Conservation (phyloP, 2,113 vertebrate species). For the Oenanthe melanoleuca region DNA sequence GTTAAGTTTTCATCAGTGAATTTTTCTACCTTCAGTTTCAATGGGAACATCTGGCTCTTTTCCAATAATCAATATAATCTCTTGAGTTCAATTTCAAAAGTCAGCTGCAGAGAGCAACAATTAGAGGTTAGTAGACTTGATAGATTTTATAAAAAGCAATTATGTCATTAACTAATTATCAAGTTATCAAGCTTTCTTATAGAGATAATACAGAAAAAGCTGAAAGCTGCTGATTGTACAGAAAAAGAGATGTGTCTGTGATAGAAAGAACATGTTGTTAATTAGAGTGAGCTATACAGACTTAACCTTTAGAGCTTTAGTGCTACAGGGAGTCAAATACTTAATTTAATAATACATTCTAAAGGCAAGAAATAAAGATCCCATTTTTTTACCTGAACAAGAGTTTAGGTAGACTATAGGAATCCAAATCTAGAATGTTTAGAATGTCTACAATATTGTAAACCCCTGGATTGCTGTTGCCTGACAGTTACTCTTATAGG, state of each 20-base stretch:
- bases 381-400: neutral
- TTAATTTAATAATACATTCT: neutral
- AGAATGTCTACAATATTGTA: neutral
- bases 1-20: neutral
- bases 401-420: neutral
- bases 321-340: neutral
- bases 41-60: neutral
- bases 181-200: slow-evolving; percentile 54
- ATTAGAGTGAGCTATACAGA: slow-evolving; percentile 25
- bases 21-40: neutral
- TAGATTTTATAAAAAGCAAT: slow-evolving; percentile 65
- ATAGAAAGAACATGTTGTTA: slow-evolving; percentile 24
- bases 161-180: slow-evolving; percentile 73
- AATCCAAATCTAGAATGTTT: neutral
- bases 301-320: slow-evolving; percentile 20
- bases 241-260: neutral
- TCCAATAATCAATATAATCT: slow-evolving; percentile 50
- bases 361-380: neutral
- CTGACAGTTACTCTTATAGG: neutral
- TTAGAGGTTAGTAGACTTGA: slow-evolving; percentile 54
- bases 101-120: slow-evolving; percentile 50
- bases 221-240: slow-evolving; percentile 29
- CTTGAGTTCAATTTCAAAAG: slow-evolving; percentile 43
- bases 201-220: slow-evolving; percentile 30
- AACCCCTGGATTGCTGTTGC: neutral